phyloP scores from a whole-genome alignment of 1,140 invertebrate species.

The Neodiprion lecontei region DNA sequence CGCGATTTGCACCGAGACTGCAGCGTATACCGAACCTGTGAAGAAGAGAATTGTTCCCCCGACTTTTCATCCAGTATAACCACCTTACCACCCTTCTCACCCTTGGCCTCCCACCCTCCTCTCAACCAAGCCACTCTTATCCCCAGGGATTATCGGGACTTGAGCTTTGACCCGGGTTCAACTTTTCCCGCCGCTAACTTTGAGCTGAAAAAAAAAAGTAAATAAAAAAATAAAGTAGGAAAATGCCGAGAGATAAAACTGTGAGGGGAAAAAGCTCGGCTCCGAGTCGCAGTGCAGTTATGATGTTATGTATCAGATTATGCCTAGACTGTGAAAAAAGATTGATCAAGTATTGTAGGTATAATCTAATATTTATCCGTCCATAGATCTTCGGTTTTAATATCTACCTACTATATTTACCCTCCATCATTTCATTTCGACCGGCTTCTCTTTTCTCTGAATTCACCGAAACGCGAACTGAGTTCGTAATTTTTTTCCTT shows the following conservation, averaged over 20 bases:
- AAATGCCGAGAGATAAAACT: background rate
- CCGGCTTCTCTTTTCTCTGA: no score
- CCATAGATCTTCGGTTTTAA: no score
- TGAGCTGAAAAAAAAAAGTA: background rate
- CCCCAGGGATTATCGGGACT: conserved; percentile 42
- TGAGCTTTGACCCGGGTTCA: conserved; percentile 44
- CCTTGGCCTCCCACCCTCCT: background rate
- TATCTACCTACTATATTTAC: no score
- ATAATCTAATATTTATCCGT: no score
- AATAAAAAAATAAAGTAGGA: background rate
- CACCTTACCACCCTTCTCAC: background rate
- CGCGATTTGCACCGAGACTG: conserved; percentile 36
- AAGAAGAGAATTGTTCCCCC: background rate
- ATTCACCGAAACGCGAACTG: no score
- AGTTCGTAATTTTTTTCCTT: no score
- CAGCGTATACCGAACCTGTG: conserved; percentile 7
- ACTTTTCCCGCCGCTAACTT: conserved; percentile 22
- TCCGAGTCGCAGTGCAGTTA: background rate
- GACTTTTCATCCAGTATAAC: conserved; percentile 44
- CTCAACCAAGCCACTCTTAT: conserved; percentile 25
- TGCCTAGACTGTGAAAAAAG: no score
- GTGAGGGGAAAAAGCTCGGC: background rate
- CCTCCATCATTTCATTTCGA: no score
- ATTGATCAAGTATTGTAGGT: no score
- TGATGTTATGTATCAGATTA: no score